Evolutionary conservation across 2,888 invertebrate species (phyloP).

Genomic region (Drosophila incognita): DNA sequence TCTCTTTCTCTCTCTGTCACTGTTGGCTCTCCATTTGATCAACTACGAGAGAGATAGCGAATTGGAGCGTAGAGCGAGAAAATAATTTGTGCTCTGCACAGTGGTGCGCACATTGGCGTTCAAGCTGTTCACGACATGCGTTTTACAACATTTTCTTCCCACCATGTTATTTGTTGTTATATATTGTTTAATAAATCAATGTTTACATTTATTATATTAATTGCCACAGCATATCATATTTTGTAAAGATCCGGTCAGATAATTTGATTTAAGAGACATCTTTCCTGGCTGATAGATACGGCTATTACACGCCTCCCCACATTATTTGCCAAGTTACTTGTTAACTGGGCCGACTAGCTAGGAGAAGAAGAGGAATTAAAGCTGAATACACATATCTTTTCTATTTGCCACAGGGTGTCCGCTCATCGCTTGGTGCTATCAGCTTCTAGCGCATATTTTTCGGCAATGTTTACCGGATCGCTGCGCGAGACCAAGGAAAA

Average conservation of each 20-base stretch:
- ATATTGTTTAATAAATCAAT: neutral
- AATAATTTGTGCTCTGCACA: slow-evolving; percentile 42
- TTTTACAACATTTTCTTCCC: neutral
- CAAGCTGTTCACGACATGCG: neutral
- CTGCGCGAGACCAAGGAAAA: slow-evolving; percentile 92
- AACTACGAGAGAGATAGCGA: slow-evolving; percentile 1
- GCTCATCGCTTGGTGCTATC: slow-evolving; percentile 95
- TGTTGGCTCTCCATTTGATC: slow-evolving; percentile 19
- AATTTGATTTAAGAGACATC: neutral
- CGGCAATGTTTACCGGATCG: slow-evolving; percentile 97
- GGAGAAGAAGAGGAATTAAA: neutral
- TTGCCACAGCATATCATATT: neutral
- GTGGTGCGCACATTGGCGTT: slow-evolving; percentile 17
- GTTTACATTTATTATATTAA: neutral
- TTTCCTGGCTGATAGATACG: neutral
- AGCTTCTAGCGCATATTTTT: slow-evolving; percentile 97
- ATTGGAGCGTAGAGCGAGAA: slow-evolving; percentile 6
- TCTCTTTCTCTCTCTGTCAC: slow-evolving; percentile 10
- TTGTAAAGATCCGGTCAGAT: neutral
- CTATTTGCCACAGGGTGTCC: slow-evolving; percentile 86
- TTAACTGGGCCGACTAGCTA: neutral
- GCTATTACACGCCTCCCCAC: neutral
- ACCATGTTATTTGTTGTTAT: neutral
- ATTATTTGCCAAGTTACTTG: neutral
- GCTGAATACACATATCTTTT: neutral